Evolutionary conservation across 2,888 invertebrate genomes (phyloP), one percentile per base, ranked within the genome.

Genomic region (Dynastes grantii): DNA sequence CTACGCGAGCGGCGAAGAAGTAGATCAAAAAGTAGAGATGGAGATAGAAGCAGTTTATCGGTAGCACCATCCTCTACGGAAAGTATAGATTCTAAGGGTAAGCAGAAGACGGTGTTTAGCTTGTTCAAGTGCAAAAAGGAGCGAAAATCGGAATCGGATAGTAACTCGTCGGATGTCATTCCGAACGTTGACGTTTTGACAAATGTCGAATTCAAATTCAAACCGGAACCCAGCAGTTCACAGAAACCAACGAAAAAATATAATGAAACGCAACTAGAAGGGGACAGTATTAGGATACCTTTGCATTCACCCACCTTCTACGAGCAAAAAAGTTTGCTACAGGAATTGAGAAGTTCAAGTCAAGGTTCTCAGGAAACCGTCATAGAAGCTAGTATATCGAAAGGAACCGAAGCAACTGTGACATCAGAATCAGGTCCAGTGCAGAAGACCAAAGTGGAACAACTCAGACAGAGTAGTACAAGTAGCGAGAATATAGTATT

Each of bases 261-360:
- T 86, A 92, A 93, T 85, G 94, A 94, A 82, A 91, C 92, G 67
- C 90, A 92, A 0, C 88, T 91, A 55, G 92, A 93, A 83, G 93
- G 93, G 0, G 90, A 90, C 68, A 90, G 92, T 76, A 93, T 95
- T 76, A 92, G 94, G 81, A 95, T 95, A 83, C 95, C 95, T 0
- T 87, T 95, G 78, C 94, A 93, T 81, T 94, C 94, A n/a, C 94
- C 94, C 2, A 93, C 93, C 0, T 93, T 93, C 80, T 94, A 93
- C 84, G 89, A 90, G 70, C 90, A 91, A 61, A 82, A 83, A 76
- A 81, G 82, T 70, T 77, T 85, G 73, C 80, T 87, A 65, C 85
- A 87, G 78, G 87, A 88, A 73, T 85, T 86, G 78, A 87, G 88
- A 78, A 86, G 86, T 68, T 88, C 88, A 9, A 88, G 88, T 76